Evolutionary conservation across 2,113 vertebrate genomes (phyloP), one percentile per base, ranked within the genome.

Genomic region (Crocuta crocuta): DNA sequence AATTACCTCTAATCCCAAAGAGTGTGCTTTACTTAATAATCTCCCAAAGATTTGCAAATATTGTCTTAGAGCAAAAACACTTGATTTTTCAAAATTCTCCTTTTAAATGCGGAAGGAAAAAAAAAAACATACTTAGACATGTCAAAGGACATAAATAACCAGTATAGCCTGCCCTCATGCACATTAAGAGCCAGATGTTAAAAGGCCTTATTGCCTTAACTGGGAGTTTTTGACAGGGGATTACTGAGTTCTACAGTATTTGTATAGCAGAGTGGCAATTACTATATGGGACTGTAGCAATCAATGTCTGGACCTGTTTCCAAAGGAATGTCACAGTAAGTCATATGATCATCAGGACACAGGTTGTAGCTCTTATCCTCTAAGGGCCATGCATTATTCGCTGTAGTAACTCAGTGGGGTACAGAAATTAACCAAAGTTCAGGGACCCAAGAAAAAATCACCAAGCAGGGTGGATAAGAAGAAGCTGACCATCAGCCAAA

Each of bases 381-480:
- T 19, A 85, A 26, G 33, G 65, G 66, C 48, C 53, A 15, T 5
- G 58, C 0, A 15, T 10, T 82, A 7, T 16, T 93, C 83, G 87
- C 24, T 55, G 53, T 66, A 35, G n/a, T 78, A 93, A 96, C 10
- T 97, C 92, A 50, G 7, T 50, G 10, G 12, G 23, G 86, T 82
- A 58, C 84, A 74, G 93, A 85, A 96, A 97, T 96, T 96, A 97
- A 5, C 78, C 73, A 43, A 95, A 98, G 81, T 93, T 98, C 74
- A 94, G 55, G 39, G 26, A 90, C 10, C 21, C 65, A 66, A 35
- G 39, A 96, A 66, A 92, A 91, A 82, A 81, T 80, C 43, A 31
- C 84, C 48, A 26, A 68, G 24, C 19, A 78, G 21, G 10, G 1
- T 50, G 58, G n/a, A 15, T 63, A 33, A 92, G 33, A n/a, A 4